Evolutionary conservation across 2,113 vertebrate genomes (phyloP), one percentile per base, ranked within the genome.

Genomic region (Pelobates fuscus): DNA sequence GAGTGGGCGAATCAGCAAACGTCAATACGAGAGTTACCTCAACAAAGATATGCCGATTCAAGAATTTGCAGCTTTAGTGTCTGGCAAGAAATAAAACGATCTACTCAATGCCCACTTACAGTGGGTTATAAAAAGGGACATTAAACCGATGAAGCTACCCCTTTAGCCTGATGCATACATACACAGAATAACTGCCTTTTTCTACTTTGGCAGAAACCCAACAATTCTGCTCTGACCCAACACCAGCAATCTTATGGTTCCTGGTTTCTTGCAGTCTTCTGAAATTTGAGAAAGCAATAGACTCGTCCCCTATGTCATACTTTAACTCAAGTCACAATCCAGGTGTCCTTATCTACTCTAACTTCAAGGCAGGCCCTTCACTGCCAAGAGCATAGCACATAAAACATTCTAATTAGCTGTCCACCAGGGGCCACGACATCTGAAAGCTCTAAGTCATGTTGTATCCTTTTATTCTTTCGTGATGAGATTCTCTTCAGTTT

Each of bases 41-140:
- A 94, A 96, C 86, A 98, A 98, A 86, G 92, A 97, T 79, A 94
- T 99, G 85, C 92, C 93, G 1, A 98, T 99, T 80, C 96, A 98
- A 81, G 97, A 99, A 86, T 87, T 99, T 85, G 97, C 96, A 0
- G 83, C 93, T 23, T 78, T 98, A 88, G 94, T 98, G 79, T 97
- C 96, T 0, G 96, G 95, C 59, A 90, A 89, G 72, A 81, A 91
- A 81, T 83, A 89, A 77, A 12, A 74, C 49, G 29, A 18, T 8
- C 15, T 32, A 24, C 29, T 29, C 2, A 2, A 18, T 26, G 2
- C 81, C 52, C 20, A 26, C 63, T 80, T 71, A 77, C 73, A 81
- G n/a, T 15, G 57, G 15, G 44, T 60, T 79, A 79, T 77, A 59
- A 79, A 71, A 44, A 41, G 60, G 30, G 72, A 67, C 82, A 52